phyloP scores from a whole-genome alignment of 2,797 vertebrate genomes.

The Onychomys leucogaster region DNA sequence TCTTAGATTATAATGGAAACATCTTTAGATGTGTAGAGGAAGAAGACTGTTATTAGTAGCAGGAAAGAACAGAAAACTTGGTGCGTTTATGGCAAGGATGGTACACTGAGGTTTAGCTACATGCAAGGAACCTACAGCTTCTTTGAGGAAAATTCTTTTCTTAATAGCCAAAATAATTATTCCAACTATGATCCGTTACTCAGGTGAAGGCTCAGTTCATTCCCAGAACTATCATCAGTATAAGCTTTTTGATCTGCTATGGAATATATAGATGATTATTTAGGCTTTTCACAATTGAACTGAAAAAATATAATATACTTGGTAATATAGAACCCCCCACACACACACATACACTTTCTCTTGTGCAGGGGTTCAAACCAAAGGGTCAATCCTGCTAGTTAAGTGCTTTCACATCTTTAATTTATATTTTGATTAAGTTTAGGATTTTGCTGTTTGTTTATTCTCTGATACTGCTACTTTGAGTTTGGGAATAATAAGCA shows the following conservation, averaged over 20 bases:
- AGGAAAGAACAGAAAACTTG: neutral
- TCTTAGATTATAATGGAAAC: neutral
- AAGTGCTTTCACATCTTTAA: neutral
- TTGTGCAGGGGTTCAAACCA: neutral
- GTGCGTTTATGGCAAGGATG: neutral
- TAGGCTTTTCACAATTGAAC: slow-evolving; percentile 6
- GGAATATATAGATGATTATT: neutral
- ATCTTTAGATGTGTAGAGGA: neutral
- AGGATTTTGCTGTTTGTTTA: neutral
- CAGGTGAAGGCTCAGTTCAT: neutral
- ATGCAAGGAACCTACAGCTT: neutral
- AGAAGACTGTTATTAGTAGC: neutral
- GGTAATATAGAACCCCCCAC: neutral
- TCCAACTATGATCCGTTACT: neutral
- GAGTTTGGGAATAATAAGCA: neutral
- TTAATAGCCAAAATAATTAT: neutral
- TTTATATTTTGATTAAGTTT: neutral
- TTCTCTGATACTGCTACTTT: neutral
- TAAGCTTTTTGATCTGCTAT: neutral
- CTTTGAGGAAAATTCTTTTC: neutral
- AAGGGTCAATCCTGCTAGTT: neutral
- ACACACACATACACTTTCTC: neutral
- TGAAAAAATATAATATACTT: neutral
- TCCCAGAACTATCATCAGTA: neutral
- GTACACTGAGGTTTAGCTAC: neutral